Evolutionary conservation across 2,888 invertebrate genomes (phyloP).

Genomic region (Nowickia ferox): DNA sequence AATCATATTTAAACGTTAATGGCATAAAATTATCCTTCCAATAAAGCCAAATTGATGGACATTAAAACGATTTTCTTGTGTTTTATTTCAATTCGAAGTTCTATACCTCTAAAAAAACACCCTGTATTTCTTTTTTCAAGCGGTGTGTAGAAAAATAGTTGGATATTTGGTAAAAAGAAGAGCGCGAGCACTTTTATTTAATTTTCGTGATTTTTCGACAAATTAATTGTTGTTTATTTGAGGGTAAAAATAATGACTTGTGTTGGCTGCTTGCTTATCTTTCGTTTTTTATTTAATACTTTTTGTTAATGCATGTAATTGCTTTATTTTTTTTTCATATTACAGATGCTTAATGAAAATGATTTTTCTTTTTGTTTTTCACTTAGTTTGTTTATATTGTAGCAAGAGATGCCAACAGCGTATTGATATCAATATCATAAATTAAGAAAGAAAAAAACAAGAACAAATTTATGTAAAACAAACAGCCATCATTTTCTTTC

Average conservation of each 20-base stretch:
- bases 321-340: constrained; percentile 9
- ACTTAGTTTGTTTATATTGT: constrained; percentile 40
- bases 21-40: no score
- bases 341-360: constrained; percentile 22
- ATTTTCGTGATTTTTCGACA: constrained; percentile 26
- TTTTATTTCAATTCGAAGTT: no score
- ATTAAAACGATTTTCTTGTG: no score
- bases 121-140: not conserved
- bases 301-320: constrained; percentile 11
- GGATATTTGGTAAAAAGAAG: constrained; percentile 11
- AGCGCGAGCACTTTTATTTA: constrained; percentile 16
- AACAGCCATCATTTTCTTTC: not conserved
- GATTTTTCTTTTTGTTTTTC: constrained; percentile 19
- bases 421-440: constrained; percentile 36
- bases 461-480: not conserved
- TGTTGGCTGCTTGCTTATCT: constrained; percentile 19
- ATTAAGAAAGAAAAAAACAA: constrained; percentile 12
- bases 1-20: no score
- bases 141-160: not conserved
- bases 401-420: constrained; percentile 24
- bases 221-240: constrained; percentile 42
- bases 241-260: constrained; percentile 37
- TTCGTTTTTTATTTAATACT: not conserved
- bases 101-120: no score
- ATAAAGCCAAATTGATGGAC: no score